A percentile compares a stretch with the other conserved stretches of the same genome.
Conservation (phyloP, 1,140 invertebrate genomes). For the Bombus superbus region DNA sequence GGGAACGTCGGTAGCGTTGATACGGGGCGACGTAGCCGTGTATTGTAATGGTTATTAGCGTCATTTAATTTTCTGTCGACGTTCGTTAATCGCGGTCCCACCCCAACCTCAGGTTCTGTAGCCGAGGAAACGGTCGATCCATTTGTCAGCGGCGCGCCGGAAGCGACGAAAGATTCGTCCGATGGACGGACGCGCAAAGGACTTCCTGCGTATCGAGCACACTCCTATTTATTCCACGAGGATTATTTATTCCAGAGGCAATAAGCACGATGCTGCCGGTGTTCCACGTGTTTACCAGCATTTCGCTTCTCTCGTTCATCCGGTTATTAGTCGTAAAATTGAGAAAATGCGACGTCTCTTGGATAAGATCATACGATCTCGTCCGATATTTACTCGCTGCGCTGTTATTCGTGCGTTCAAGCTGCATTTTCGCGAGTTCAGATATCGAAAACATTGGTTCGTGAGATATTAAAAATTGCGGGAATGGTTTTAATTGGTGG, state of each 20-base stretch:
- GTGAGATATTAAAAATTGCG: too few species aligned
- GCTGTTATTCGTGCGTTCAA: not conserved
- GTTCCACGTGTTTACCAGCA: not conserved
- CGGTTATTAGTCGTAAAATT: conserved; percentile 10
- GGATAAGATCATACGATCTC: not conserved
- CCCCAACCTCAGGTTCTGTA: conserved; percentile 21
- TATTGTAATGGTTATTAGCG: conserved; percentile 69
- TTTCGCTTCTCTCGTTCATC: not conserved
- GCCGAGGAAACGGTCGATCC: conserved; percentile 66
- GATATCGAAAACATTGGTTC: too few species aligned
- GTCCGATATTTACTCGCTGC: not conserved
- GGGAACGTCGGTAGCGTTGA: conserved; percentile 44
- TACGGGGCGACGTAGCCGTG: conserved; percentile 19
- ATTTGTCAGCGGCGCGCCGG: conserved; percentile 66
- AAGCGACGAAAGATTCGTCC: conserved; percentile 60
- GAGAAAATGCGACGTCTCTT: not conserved
- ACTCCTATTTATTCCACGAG: conserved; percentile 9
- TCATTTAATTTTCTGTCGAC: conserved; percentile 69
- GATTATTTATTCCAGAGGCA: conserved; percentile 27
- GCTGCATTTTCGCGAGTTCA: too few species aligned
- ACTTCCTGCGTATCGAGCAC: conserved; percentile 59
- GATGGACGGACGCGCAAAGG: conserved; percentile 67
- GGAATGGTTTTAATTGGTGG: too few species aligned
- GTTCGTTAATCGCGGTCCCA: conserved; percentile 60
- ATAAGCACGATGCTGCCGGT: too few species aligned